Percentiles rank a stretch among this genome's conserved stretches.
Evolutionary conservation across 2,888 invertebrate genomes (phyloP).

Genomic region (Archaeoteleia sp.): DNA sequence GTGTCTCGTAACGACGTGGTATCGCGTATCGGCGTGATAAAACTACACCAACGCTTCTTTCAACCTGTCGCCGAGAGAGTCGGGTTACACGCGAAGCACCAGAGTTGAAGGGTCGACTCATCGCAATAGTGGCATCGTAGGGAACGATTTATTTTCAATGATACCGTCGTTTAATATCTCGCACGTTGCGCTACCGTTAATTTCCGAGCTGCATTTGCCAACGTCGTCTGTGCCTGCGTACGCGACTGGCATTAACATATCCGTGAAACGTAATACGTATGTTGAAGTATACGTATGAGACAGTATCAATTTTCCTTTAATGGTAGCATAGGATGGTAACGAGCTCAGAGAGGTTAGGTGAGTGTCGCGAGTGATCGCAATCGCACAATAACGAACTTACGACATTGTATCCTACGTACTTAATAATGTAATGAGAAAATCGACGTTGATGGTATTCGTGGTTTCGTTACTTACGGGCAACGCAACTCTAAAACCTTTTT

Average conservation of each 20-base stretch:
- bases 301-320: conserved; percentile 70
- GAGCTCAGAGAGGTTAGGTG: conserved; percentile 63
- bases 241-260: not conserved
- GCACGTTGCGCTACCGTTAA: conserved; percentile 60
- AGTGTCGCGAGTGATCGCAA: conserved; percentile 62
- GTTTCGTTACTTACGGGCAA: conserved; percentile 19
- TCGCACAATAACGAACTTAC: conserved; percentile 65
- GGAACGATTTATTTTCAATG: conserved; percentile 63
- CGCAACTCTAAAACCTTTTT: no score
- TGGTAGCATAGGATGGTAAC: conserved; percentile 66
- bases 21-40: conserved; percentile 49
- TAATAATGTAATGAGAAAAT: conserved; percentile 66
- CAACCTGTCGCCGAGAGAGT: conserved; percentile 42
- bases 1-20: conserved; percentile 42
- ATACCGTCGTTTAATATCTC: conserved; percentile 58
- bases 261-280: conserved; percentile 3
- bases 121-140: conserved; percentile 33
- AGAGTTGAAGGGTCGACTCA: conserved; percentile 18
- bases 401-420: conserved; percentile 63
- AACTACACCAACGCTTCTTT: conserved; percentile 47
- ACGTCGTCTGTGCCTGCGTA: conserved; percentile 10
- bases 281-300: conserved; percentile 47
- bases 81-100: conserved; percentile 28
- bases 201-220: conserved; percentile 55
- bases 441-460: conserved; percentile 50